phyloP scores from a whole-genome alignment of 2,113 vertebrate genomes.

The Melanerpes formicivorus region DNA sequence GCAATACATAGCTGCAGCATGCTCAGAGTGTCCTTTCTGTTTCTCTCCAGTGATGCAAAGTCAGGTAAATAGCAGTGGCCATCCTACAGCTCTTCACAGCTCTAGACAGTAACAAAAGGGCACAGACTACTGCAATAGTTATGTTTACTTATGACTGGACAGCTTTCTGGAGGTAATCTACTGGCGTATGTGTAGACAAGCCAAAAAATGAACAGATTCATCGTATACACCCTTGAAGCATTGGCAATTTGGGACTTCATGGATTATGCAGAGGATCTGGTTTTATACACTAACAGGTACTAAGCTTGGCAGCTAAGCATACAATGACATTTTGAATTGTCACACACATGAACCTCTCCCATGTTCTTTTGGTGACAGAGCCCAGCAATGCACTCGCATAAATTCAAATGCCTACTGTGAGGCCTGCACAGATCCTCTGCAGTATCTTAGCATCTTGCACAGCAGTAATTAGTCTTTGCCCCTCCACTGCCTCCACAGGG shows the following conservation, averaged over 20 bases:
- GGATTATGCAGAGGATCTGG: neutral
- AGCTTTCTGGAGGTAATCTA: neutral
- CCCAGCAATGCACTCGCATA: neutral
- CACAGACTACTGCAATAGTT: neutral
- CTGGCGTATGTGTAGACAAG: neutral
- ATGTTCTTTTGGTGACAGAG: neutral
- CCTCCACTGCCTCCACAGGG: neutral
- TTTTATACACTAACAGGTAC: neutral
- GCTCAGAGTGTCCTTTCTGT: neutral
- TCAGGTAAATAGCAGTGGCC: neutral
- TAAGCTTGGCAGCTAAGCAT: neutral
- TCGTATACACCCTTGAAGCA: neutral
- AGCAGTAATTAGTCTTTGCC: neutral
- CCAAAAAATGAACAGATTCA: neutral
- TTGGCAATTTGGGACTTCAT: neutral
- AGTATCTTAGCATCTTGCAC: neutral
- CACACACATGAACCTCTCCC: neutral
- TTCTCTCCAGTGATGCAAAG: neutral
- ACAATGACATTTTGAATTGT: neutral
- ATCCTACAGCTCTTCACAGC: neutral
- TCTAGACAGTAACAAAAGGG: neutral
- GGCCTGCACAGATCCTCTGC: neutral
- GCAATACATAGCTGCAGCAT: neutral
- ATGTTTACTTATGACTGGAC: neutral
- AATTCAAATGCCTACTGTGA: accelerated